A percentile compares a stretch with the other conserved stretches of the same genome.
Evolutionary conservation across 2,797 vertebrate genomes (phyloP).

Genomic region (Spondyliosoma cantharus): DNA sequence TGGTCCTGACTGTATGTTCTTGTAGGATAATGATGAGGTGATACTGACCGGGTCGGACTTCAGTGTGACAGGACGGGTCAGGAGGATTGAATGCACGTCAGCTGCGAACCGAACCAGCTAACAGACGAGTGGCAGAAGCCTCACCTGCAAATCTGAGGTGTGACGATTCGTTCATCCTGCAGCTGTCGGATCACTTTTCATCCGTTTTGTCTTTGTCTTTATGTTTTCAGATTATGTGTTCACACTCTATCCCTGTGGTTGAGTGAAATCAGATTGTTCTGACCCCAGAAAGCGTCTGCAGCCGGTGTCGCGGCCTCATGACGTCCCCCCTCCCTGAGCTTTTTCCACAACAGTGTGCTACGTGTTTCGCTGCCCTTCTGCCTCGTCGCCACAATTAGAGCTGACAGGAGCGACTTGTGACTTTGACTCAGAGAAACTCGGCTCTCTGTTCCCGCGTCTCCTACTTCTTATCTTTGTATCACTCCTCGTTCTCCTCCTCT

Average conservation of each 20-base stretch:
- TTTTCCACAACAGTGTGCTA: conserved; percentile 52
- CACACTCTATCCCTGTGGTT: no score
- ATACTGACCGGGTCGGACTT: neutral
- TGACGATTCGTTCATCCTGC: no score
- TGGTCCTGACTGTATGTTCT: neutral
- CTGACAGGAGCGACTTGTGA: conserved; percentile 46
- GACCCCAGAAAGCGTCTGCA: no score
- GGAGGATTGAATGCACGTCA: no score
- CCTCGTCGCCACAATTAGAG: conserved; percentile 61
- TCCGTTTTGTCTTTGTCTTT: no score
- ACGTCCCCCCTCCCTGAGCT: conserved; percentile 32
- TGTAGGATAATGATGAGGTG: neutral
- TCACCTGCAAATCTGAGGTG: no score
- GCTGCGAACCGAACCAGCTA: no score
- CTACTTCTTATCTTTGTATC: neutral
- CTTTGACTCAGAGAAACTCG: conserved; percentile 34
- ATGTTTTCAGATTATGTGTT: no score
- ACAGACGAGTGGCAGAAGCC: no score
- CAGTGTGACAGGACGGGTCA: neutral
- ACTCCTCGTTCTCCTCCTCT: neutral
- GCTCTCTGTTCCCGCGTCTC: neutral
- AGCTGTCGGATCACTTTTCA: no score
- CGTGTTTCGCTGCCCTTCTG: conserved; percentile 30
- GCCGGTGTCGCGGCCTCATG: neutral
- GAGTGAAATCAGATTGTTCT: no score